phyloP scores from a whole-genome alignment of 2,113 vertebrate genomes.

The Bos taurus region ARS-UCD2.0 NC_037343.1:59493001-59493500 shows the following conservation, averaged over 20 bases:
- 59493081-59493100: not conserved
- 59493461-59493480: not conserved
- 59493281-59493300: not conserved
- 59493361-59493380: not conserved
- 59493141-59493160: not conserved
- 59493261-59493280: not conserved
- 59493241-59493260: not conserved
- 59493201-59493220: not conserved
- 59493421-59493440: not conserved
- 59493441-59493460: not conserved
- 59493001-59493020: slow-evolving; percentile 29
- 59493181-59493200: slow-evolving; percentile 23
- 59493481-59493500: not conserved
- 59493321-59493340: not conserved
- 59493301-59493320: not conserved
- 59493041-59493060: not conserved
- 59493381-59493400: not conserved
- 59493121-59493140: slow-evolving; percentile 19
- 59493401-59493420: not conserved
- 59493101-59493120: slow-evolving; percentile 5
- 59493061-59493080: not conserved
- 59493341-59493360: not conserved
- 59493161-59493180: slow-evolving; percentile 9
- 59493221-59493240: slow-evolving; percentile 7
- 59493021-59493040: slow-evolving; percentile 30